phyloP scores from a whole-genome alignment of 2,113 vertebrate genomes.

The Eurypyga helias region DNA sequence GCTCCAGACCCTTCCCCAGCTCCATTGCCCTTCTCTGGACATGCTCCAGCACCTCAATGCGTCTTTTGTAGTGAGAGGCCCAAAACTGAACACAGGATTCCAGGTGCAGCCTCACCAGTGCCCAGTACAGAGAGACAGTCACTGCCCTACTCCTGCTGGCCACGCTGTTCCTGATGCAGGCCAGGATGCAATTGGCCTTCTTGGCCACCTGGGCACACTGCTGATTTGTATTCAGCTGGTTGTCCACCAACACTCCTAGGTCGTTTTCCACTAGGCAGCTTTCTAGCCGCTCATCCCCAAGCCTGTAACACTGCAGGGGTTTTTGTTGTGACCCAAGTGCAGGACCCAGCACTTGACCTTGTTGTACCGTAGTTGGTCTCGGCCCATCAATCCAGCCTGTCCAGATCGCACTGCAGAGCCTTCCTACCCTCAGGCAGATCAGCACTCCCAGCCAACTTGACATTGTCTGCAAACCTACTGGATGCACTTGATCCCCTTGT shows the following conservation, averaged over 20 bases:
- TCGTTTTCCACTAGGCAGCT: not conserved
- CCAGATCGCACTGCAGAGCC: not conserved
- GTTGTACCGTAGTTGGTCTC: not conserved
- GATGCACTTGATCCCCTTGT: accelerated
- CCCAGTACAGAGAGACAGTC: not conserved
- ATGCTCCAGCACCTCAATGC: not conserved
- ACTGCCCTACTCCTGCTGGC: not conserved
- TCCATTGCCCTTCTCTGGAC: not conserved
- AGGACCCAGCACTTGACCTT: not conserved
- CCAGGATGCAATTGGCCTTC: not conserved
- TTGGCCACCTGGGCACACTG: not conserved
- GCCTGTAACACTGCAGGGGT: not conserved
- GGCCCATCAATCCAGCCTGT: not conserved
- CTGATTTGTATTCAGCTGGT: not conserved
- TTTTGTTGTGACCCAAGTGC: not conserved
- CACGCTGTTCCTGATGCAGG: not conserved
- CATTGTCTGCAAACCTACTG: not conserved
- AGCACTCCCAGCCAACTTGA: too few species aligned
- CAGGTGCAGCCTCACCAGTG: not conserved
- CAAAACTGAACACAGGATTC: not conserved
- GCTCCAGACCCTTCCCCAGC: not conserved
- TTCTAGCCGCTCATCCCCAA: not conserved
- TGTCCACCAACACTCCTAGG: not conserved
- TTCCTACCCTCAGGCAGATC: not conserved
- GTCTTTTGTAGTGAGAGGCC: not conserved